Conservation (phyloP, 2,888 invertebrate genomes). For the Hypsopygia costalis region DNA sequence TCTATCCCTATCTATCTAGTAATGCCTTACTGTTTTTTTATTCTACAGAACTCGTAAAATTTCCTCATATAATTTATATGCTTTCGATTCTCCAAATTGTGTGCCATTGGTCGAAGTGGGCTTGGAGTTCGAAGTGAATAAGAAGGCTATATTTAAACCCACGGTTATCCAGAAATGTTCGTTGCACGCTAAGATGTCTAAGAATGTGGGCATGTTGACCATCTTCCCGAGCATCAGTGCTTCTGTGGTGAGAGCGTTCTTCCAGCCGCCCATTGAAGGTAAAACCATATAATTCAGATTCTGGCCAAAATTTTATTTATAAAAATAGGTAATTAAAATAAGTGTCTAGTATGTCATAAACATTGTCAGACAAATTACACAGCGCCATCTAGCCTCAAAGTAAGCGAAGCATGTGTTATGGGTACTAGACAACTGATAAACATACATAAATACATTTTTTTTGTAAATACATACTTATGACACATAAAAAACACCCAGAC, state of each 20-base stretch:
- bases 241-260: slow-evolving; percentile 85
- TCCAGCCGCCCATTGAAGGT: slow-evolving; percentile 87
- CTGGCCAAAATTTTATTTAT: too few relatives aligned
- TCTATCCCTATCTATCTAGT: too few relatives aligned
- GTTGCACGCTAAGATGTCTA: slow-evolving; percentile 87
- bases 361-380: too few relatives aligned
- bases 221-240: slow-evolving; percentile 95
- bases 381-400: too few relatives aligned
- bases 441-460: too few relatives aligned
- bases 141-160: slow-evolving; percentile 64
- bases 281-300: slow-evolving; percentile 15
- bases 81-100: slow-evolving; percentile 94
- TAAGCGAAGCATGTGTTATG: too few relatives aligned
- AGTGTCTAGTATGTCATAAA: too few relatives aligned
- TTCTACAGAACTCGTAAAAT: slow-evolving; percentile 85
- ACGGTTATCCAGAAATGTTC: slow-evolving; percentile 80
- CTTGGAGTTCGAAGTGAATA: slow-evolving; percentile 85
- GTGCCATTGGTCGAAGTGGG: slow-evolving; percentile 91
- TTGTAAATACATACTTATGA: too few relatives aligned
- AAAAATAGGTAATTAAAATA: too few relatives aligned
- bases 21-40: slow-evolving; percentile 14
- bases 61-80: slow-evolving; percentile 85
- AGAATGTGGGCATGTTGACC: slow-evolving; percentile 91
- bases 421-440: too few relatives aligned
- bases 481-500: too few relatives aligned